These are phyloP conservation scores for Conus betulinus DNA, from an alignment of 1,140 invertebrate species.

Conservation along the genomic window DNA sequence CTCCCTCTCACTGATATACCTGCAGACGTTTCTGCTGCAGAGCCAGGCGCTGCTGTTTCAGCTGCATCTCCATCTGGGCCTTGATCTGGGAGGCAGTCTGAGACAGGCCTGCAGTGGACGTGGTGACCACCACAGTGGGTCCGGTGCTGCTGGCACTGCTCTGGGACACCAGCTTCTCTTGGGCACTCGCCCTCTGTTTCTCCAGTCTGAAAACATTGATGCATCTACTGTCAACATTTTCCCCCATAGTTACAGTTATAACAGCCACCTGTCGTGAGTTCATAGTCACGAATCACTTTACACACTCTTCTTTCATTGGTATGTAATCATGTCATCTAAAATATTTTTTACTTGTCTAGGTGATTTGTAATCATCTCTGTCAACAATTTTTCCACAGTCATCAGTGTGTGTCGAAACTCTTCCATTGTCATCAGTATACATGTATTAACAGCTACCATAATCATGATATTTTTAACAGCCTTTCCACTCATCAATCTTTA, in stretches of 20 bases:
- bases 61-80: conserved; percentile 92
- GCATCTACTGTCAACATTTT: not conserved
- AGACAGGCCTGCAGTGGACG: conserved; percentile 19
- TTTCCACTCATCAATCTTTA: too few relatives aligned
- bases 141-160: conserved; percentile 32
- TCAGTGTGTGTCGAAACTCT: too few relatives aligned
- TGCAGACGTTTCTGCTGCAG: conserved; percentile 88
- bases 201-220: conserved; percentile 58
- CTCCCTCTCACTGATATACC: not conserved
- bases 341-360: too few relatives aligned
- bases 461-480: too few relatives aligned
- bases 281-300: not conserved
- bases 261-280: not conserved
- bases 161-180: conserved; percentile 64
- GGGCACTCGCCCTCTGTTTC: conserved; percentile 67
- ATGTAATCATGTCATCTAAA: too few relatives aligned
- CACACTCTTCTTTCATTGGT: not conserved
- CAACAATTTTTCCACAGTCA: too few relatives aligned
- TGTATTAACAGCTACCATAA: too few relatives aligned
- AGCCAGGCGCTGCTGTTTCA: conserved; percentile 89
- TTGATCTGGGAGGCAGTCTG: conserved; percentile 86
- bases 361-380: too few relatives aligned
- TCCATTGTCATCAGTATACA: too few relatives aligned
- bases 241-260: not conserved
- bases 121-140: conserved; percentile 32